phyloP scores from a whole-genome alignment of 2,888 invertebrate genomes.

The Emesis furor region DNA sequence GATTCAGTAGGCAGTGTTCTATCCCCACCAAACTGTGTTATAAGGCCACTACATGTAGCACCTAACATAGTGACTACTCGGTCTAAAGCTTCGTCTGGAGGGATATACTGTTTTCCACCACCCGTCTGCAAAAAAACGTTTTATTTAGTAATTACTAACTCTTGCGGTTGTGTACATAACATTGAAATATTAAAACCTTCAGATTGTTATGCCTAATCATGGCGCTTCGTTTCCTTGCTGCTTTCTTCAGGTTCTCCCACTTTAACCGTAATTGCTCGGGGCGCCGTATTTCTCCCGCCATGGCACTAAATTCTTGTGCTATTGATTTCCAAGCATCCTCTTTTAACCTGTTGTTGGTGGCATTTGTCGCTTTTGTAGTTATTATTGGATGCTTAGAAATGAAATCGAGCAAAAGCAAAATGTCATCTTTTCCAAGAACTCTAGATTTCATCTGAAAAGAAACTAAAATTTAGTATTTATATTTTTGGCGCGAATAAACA shows the following conservation, averaged over 20 bases:
- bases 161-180: not conserved
- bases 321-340: slow-evolving; percentile 12
- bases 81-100: not conserved
- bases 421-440: not conserved
- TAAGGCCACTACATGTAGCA: not conserved
- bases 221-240: not conserved
- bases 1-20: not conserved
- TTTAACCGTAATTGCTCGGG: not conserved
- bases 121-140: not conserved
- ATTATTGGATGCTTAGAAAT: not conserved
- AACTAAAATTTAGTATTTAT: no score
- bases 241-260: not conserved
- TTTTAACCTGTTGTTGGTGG: slow-evolving; percentile 20
- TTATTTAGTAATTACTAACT: not conserved
- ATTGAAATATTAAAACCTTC: not conserved
- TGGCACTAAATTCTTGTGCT: not conserved
- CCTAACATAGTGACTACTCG: not conserved
- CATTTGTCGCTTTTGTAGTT: slow-evolving; percentile 7
- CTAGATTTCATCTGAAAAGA: not conserved
- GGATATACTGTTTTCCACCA: not conserved
- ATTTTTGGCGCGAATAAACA: no score
- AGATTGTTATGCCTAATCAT: not conserved
- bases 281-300: not conserved
- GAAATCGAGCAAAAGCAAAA: not conserved
- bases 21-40: not conserved